Evolutionary conservation across 2,113 vertebrate species (phyloP).

Genomic region (Anoplopoma fimbria): DNA sequence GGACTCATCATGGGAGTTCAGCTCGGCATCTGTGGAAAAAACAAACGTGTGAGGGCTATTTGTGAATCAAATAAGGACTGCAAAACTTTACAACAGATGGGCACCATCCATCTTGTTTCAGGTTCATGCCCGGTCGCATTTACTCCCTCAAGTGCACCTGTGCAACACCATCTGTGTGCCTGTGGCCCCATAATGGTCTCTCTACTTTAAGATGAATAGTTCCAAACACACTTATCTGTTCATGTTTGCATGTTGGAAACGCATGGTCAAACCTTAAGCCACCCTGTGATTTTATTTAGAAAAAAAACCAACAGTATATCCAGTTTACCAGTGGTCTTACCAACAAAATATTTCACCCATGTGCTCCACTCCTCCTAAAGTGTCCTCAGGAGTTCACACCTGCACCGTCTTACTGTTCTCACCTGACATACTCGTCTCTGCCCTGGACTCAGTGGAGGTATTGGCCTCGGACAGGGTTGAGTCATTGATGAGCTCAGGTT

Average conservation of each 20-base stretch:
- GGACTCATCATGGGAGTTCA: conserved; percentile 62
- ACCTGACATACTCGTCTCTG: conserved; percentile 64
- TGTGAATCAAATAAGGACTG: neutral
- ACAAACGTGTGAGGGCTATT: neutral
- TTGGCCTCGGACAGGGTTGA: conserved; percentile 37
- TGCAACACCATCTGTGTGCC: neutral
- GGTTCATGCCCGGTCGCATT: neutral
- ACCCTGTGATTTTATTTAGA: neutral
- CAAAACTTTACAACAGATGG: neutral
- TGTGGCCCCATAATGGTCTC: neutral
- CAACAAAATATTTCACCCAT: conserved; percentile 7
- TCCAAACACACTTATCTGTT: neutral
- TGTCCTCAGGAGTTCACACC: conserved; percentile 21
- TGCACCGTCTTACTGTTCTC: conserved; percentile 24
- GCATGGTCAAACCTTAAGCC: neutral
- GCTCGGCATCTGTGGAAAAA: conserved; percentile 49
- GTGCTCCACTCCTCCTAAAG: neutral
- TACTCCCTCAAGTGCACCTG: neutral
- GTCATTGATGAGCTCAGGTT: conserved; percentile 67
- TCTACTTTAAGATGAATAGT: neutral
- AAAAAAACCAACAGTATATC: neutral
- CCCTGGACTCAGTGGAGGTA: conserved; percentile 36
- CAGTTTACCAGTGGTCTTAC: neutral
- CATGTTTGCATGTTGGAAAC: neutral
- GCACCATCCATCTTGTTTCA: neutral